A percentile compares a stretch with the other conserved stretches of the same genome.
These are phyloP conservation scores for Drosophila anomalata DNA, from an alignment of 2,888 invertebrate species.

Conservation along the genomic window DNA sequence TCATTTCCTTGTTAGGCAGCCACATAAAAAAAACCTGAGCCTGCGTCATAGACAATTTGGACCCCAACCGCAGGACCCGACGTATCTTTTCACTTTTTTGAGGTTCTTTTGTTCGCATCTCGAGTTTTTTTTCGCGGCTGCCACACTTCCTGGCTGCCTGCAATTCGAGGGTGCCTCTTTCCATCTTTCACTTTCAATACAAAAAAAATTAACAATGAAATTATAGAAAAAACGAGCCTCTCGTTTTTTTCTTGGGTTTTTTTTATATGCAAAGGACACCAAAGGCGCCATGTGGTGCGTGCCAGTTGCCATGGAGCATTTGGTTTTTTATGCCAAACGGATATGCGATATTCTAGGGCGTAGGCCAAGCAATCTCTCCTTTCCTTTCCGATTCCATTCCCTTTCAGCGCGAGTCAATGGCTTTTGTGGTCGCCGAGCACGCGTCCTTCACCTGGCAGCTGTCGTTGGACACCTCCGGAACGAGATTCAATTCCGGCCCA, in stretches of 20 bases:
- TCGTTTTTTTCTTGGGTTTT: slow-evolving; percentile 50
- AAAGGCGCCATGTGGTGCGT: slow-evolving; percentile 74
- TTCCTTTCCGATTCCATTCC: slow-evolving; percentile 29
- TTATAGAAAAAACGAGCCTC: slow-evolving; percentile 58
- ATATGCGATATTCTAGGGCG: slow-evolving; percentile 75
- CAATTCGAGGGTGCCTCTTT: slow-evolving; percentile 68
- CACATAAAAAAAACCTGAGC: slow-evolving; percentile 42
- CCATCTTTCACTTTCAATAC: slow-evolving; percentile 75
- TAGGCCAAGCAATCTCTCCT: slow-evolving; percentile 60
- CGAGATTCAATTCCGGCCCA: slow-evolving; percentile 27
- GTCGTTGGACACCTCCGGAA: slow-evolving; percentile 55
- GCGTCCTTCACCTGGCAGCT: slow-evolving; percentile 58
- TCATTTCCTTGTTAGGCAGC: slow-evolving; percentile 69
- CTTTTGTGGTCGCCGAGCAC: slow-evolving; percentile 73
- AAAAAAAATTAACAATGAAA: slow-evolving; percentile 58
- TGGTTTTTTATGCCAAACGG: slow-evolving; percentile 69
- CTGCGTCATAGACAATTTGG: slow-evolving; percentile 64
- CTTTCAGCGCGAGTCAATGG: slow-evolving; percentile 63
- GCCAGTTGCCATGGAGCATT: slow-evolving; percentile 50
- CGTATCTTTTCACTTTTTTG: slow-evolving; percentile 75
- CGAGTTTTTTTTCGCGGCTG: slow-evolving; percentile 55
- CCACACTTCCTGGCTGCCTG: slow-evolving; percentile 72
- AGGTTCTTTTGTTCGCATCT: slow-evolving; percentile 27
- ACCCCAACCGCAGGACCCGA: slow-evolving; percentile 59
- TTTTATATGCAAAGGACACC: slow-evolving; percentile 71